phyloP scores from a whole-genome alignment of 2,888 invertebrate genomes.

The Melanostoma scalare region DNA sequence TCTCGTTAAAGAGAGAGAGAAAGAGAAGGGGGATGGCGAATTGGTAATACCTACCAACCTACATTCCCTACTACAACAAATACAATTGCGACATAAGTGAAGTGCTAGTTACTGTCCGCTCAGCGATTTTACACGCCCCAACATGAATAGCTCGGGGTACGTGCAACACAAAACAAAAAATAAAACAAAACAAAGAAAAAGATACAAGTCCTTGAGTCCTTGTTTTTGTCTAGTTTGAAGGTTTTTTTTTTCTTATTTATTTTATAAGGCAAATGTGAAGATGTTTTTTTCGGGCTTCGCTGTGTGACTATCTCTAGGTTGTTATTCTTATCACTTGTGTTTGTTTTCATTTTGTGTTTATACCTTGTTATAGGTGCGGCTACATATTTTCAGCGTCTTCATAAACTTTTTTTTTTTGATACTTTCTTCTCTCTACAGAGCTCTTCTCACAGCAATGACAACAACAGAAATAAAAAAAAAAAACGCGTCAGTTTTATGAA shows the following conservation, averaged over 20 bases:
- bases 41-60: background rate
- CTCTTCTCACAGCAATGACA: background rate
- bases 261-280: slow-evolving; percentile 11
- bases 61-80: background rate
- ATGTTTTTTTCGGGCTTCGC: background rate
- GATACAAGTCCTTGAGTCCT: slow-evolving; percentile 22
- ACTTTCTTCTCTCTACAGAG: background rate
- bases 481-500: slow-evolving; percentile 55
- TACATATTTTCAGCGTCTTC: slow-evolving; percentile 30
- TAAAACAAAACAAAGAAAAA: background rate
- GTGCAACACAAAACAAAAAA: slow-evolving; percentile 22
- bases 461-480: background rate
- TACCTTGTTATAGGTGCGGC: slow-evolving; percentile 31
- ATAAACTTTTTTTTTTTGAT: slow-evolving; percentile 2
- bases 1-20: background rate
- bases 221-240: slow-evolving; percentile 53
- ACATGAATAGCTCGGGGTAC: background rate
- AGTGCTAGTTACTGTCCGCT: slow-evolving; percentile 41
- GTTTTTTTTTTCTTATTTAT: slow-evolving; percentile 25
- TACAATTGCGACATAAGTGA: slow-evolving; percentile 25
- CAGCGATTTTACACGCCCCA: slow-evolving; percentile 34
- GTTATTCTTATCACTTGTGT: slow-evolving; percentile 32
- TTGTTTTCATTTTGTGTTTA: slow-evolving; percentile 28
- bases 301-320: slow-evolving; percentile 27
- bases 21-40: too few species aligned